A percentile compares a stretch with the other conserved stretches of the same genome.
Evolutionary conservation across 2,888 invertebrate genomes (phyloP).

Genomic region (Doris montereyensis): DNA sequence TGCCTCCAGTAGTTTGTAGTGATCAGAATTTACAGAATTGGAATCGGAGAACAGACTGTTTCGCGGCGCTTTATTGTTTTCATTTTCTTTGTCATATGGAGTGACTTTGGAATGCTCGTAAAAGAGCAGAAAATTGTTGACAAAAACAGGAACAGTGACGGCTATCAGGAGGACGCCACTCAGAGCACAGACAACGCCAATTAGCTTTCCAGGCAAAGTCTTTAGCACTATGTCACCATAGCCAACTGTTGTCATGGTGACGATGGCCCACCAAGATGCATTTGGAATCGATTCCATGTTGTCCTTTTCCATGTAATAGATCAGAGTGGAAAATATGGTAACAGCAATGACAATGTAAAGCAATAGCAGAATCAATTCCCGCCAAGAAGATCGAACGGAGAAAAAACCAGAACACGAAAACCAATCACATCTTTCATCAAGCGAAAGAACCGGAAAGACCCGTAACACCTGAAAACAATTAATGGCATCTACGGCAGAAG

Average conservation of each 20-base stretch:
- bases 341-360: constrained; percentile 59
- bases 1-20: too few species aligned
- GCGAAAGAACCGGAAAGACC: constrained; percentile 58
- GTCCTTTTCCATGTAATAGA: constrained; percentile 56
- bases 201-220: constrained; percentile 49
- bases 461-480: constrained; percentile 57
- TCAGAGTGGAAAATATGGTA: constrained; percentile 59
- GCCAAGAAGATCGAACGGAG: constrained; percentile 57
- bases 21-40: too few species aligned
- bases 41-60: constrained; percentile 8
- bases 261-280: constrained; percentile 63
- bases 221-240: constrained; percentile 63
- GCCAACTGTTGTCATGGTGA: constrained; percentile 68
- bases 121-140: constrained; percentile 65
- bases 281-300: constrained; percentile 59
- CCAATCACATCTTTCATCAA: constrained; percentile 58
- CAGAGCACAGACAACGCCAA: constrained; percentile 57
- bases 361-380: constrained; percentile 57
- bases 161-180: constrained; percentile 61
- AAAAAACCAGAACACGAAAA: constrained; percentile 59
- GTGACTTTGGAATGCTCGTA: constrained; percentile 45
- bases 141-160: constrained; percentile 64
- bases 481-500: constrained; percentile 52
- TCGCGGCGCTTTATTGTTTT: constrained; percentile 6
- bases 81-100: not conserved